phyloP scores from a whole-genome alignment of 2,797 vertebrate genomes.

The Leptoclinus maculatus region DNA sequence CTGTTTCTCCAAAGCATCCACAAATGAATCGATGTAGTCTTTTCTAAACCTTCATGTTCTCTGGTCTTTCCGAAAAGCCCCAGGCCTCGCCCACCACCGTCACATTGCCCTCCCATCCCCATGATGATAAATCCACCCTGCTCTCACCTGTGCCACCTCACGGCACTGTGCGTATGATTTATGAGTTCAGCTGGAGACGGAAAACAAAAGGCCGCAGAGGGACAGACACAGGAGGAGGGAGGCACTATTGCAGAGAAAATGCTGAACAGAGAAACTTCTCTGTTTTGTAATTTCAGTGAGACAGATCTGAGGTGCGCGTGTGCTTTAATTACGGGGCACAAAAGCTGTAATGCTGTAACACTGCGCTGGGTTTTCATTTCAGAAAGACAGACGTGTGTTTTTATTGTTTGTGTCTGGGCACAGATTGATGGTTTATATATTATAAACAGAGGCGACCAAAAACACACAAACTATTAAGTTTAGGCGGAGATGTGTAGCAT shows the following conservation, averaged over 20 bases:
- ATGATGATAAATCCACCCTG: slow-evolving; percentile 70
- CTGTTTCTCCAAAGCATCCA: slow-evolving; percentile 14
- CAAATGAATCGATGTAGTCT: slow-evolving; percentile 41
- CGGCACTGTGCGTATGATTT: slow-evolving; percentile 67
- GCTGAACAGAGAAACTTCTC: slow-evolving; percentile 60
- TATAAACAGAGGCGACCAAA: slow-evolving; percentile 22
- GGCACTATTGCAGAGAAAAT: slow-evolving; percentile 36
- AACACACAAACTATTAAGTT: slow-evolving; percentile 28
- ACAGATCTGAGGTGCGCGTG: slow-evolving; percentile 54
- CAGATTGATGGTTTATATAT: slow-evolving; percentile 46
- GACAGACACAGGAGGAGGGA: slow-evolving; percentile 30
- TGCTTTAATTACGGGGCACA: slow-evolving; percentile 53
- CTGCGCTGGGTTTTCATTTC: slow-evolving; percentile 25
- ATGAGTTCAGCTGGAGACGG: slow-evolving; percentile 64
- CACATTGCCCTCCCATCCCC: slow-evolving; percentile 12
- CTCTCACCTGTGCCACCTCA: slow-evolving; percentile 66
- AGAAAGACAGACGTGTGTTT: slow-evolving; percentile 41
- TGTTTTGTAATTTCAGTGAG: slow-evolving; percentile 56
- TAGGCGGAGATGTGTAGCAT: slow-evolving; percentile 23
- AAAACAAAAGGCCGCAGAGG: slow-evolving; percentile 71
- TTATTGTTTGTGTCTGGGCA: slow-evolving; percentile 48
- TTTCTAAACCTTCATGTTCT: slow-evolving; percentile 22
- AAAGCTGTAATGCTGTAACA: slow-evolving; percentile 31
- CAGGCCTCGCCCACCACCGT: slow-evolving; percentile 22
- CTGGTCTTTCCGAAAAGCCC: slow-evolving; percentile 33